Conservation (phyloP, 2,113 vertebrate species). For the Ailurus styani region DNA sequence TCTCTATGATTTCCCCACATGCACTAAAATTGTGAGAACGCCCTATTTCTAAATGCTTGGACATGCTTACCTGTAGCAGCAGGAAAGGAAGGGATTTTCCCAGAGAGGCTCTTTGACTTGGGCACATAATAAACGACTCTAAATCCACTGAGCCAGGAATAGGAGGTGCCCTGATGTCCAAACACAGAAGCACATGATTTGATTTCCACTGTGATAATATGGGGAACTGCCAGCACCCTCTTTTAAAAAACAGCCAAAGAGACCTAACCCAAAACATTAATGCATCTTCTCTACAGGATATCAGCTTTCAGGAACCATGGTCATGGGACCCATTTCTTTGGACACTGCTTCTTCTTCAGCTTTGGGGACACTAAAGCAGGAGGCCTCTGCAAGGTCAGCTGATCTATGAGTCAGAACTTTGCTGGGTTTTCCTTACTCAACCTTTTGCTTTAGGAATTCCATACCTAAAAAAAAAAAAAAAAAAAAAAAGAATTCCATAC, state of each 20-base stretch:
- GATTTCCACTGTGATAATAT: neutral
- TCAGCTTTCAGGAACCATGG: neutral
- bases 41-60: neutral
- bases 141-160: neutral
- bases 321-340: neutral
- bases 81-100: neutral
- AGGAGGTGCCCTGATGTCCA: neutral
- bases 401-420: neutral
- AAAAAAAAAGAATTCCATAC: neutral
- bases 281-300: neutral
- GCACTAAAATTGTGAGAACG: neutral
- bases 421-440: neutral
- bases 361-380: neutral
- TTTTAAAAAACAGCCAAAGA: neutral
- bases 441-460: no score
- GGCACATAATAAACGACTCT: neutral
- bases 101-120: neutral
- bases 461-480: no score
- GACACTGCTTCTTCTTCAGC: neutral
- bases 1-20: neutral
- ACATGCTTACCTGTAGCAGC: neutral
- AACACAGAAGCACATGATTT: constrained; percentile 8
- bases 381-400: neutral
- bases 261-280: neutral
- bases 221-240: neutral